Conservation (phyloP, 2,113 vertebrate genomes). For the Caretta caretta region DNA sequence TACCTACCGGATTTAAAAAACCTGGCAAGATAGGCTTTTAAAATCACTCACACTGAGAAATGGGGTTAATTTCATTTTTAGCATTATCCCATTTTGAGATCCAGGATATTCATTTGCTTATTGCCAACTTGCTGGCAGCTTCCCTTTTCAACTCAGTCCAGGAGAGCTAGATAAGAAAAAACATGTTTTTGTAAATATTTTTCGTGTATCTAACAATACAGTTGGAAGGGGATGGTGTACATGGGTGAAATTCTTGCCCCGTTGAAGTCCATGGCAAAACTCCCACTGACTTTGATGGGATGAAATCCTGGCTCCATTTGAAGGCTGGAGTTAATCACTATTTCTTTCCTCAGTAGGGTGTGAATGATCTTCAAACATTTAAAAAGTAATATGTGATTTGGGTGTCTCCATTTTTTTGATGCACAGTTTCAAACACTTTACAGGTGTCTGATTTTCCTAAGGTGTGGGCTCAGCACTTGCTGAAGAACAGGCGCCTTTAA, state of each 20-base stretch:
- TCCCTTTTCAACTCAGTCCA: background rate
- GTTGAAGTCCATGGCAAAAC: background rate
- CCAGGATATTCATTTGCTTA: background rate
- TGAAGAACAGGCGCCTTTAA: background rate
- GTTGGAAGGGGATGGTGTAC: background rate
- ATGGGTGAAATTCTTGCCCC: background rate
- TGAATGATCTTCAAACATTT: background rate
- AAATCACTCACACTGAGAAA: background rate
- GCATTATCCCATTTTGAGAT: background rate
- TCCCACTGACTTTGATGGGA: background rate
- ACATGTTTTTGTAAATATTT: background rate
- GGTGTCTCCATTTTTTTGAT: background rate
- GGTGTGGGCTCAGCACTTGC: background rate
- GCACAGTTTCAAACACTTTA: background rate
- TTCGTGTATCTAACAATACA: background rate
- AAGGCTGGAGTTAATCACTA: background rate
- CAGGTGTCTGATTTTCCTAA: conserved; percentile 34
- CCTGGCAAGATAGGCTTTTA: background rate
- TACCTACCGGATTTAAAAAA: background rate
- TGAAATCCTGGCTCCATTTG: background rate
- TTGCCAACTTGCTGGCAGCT: background rate
- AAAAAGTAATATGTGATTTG: background rate
- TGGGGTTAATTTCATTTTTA: background rate
- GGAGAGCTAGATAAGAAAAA: background rate
- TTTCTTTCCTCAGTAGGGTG: background rate